Base-by-base conservation (phyloP, 2,797 vertebrate genomes). In the Sternotherus odoratus region DNA sequence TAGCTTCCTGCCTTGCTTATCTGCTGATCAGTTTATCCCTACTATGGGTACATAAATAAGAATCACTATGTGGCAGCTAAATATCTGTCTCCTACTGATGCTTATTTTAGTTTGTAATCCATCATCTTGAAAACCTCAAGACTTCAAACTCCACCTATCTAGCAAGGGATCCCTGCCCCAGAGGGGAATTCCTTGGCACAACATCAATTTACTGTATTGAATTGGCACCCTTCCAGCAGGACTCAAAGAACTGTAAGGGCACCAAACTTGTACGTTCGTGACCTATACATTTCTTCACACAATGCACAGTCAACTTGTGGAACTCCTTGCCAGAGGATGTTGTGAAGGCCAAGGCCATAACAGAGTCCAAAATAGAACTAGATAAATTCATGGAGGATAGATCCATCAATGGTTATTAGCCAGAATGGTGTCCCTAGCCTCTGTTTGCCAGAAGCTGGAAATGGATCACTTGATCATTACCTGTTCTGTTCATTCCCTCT, bases 11-110 rank as follows among this genome's bases (percentile, higher is more conserved):
- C 19, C 82, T 11, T 54, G 12, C 48, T 23, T 8, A 60, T 2
- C 2, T n/a, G 13, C 33, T 77, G 46, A 21, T 1, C 83, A 53
- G 7, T 80, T 75, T 53, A 49, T 1, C 1, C 0, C 0, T 26
- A 6, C 48, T 92, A 86, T 77, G 11, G 81, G 77, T 4, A 2
- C 19, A 12, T 49, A n/a, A 4, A 33, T 50, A 36, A 77, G 60
- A 83, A 51, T 4, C 36, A 57, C 66, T 89, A 33, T 23, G 48
- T 36, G 85, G 36, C 79, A 93, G 3, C 0, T 0, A 89, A 36
- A 50, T 33, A 16, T 3, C 39, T 78, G 1, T 0, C 50, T 28
- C 63, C 56, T 48, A 43, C 33, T 48, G 51, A 48, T 69, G 79
- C 1, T 50, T 28, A 54, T 0, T 53, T 26, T 33, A 0, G 86